Percentiles rank a stretch among this genome's conserved stretches.
Evolutionary conservation across 1,140 invertebrate genomes (phyloP).

Genomic region (Stenopsyche tienmushanensis): DNA sequence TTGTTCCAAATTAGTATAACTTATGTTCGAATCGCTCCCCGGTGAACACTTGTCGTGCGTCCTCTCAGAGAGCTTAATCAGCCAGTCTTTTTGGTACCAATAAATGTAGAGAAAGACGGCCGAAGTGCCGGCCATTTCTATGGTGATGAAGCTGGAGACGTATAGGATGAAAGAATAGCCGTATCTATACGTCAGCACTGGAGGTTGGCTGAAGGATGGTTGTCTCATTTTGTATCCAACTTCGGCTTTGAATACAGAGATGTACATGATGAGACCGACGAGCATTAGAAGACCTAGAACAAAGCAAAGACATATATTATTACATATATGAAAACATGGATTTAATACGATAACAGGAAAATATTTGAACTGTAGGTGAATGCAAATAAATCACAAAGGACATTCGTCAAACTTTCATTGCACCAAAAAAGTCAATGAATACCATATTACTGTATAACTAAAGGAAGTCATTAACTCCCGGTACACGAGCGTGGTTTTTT

Average conservation of each 20-base stretch:
- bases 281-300: slow-evolving; percentile 81
- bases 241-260: slow-evolving; percentile 88
- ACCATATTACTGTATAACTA: too few relatives aligned
- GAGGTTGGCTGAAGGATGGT: slow-evolving; percentile 72
- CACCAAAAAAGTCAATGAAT: too few relatives aligned
- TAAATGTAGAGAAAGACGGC: slow-evolving; percentile 84
- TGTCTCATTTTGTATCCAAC: slow-evolving; percentile 81
- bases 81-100: slow-evolving; percentile 58
- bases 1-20: slow-evolving; percentile 45
- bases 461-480: too few relatives aligned
- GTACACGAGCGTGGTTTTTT: too few relatives aligned
- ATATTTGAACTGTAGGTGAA: too few relatives aligned
- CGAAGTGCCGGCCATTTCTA: slow-evolving; percentile 80
- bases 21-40: slow-evolving; percentile 42
- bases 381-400: too few relatives aligned
- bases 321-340: not conserved
- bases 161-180: slow-evolving; percentile 86
- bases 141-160: slow-evolving; percentile 78
- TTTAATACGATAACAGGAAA: not conserved
- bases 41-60: slow-evolving; percentile 40
- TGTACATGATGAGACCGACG: slow-evolving; percentile 87
- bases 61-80: slow-evolving; percentile 53
- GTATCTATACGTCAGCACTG: slow-evolving; percentile 81
- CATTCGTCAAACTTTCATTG: too few relatives aligned
- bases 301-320: slow-evolving; percentile 22